Evolutionary conservation across 2,113 vertebrate genomes (phyloP), one percentile per base, ranked within the genome.

Genomic region (Chloebia gouldiae): DNA sequence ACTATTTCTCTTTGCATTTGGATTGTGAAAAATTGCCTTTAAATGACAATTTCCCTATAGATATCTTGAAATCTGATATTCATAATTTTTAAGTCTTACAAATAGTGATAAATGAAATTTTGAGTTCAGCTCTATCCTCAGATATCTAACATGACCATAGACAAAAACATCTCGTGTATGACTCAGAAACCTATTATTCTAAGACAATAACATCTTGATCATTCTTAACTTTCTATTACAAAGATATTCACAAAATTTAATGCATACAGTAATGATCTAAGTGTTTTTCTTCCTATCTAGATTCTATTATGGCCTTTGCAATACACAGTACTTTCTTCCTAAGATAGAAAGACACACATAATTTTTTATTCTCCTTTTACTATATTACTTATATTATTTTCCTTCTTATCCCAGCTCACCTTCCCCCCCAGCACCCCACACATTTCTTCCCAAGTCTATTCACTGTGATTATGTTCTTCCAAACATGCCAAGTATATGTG

Each of bases 31-130:
- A 90, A 77, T n/a, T 88, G 35, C 68, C 93, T 92, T 95, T 79
- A 92, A 95, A 76, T 81, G 87, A 54, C 23, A 51, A 65, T 65
- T 92, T 79, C 39, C 10, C 16, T 0, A 4, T 31, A 81, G 42
- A 86, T 66, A 79, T 64, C 79, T 94, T 90, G 35, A 95, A 92
- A 95, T 47, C 30, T 92, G 79, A 87, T 64, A 92, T 90, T 66
- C 63, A 59, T 93, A 7, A 59, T 63, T 93, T 80, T 83, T 27
- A 80, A 90, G 39, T 69, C 59, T 82, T 90, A 86, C 13, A 80
- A 91, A 82, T n/a, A 88, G 39, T n/a, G 39, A 79, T 54, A 91
- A 92, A 85, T 37, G 5, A 85, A 92, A 94, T 70, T 87, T 37
- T 59, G 54, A 72, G 75, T 81, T 95, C 68, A 70, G 21, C 28